Conservation (phyloP, 1,140 invertebrate genomes). For the Brachionus paranguensis region DNA sequence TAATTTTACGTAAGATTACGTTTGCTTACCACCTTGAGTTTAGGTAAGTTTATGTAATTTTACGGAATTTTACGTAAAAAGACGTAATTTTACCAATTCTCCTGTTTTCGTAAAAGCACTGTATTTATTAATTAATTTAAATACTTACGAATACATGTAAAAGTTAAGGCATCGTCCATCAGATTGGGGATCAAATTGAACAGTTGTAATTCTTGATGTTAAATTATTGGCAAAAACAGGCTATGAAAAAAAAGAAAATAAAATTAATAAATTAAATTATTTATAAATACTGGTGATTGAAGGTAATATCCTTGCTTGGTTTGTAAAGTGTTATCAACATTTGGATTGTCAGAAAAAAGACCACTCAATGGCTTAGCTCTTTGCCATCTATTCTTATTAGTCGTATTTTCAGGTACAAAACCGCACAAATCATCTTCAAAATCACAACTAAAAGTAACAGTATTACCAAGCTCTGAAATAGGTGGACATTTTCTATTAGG, state of each 20-base stretch:
- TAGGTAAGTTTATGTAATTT: no score
- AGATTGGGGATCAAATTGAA: not conserved
- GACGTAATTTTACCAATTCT: no score
- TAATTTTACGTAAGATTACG: no score
- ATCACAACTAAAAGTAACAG: not conserved
- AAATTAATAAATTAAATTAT: not conserved
- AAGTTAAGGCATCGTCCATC: not conserved
- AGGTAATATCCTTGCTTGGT: conserved; percentile 61
- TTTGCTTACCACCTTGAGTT: no score
- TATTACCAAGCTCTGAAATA: not conserved
- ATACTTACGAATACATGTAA: conserved; percentile 18
- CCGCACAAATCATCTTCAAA: conserved; percentile 10
- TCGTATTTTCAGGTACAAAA: not conserved
- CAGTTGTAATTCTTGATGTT: not conserved
- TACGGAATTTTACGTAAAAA: no score
- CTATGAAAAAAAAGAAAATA: not conserved
- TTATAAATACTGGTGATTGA: not conserved
- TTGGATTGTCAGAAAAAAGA: conserved; percentile 52
- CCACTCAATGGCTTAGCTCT: not conserved
- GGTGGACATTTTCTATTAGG: not conserved
- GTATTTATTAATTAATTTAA: not conserved
- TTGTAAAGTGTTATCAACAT: conserved; percentile 42
- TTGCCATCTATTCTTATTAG: conserved; percentile 7
- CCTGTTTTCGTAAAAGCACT: no score
- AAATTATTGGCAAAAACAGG: not conserved